Percentiles rank a stretch among this genome's conserved stretches.
Evolutionary conservation across 1,140 invertebrate species (phyloP).

Genomic region (Aphidius ervi): DNA sequence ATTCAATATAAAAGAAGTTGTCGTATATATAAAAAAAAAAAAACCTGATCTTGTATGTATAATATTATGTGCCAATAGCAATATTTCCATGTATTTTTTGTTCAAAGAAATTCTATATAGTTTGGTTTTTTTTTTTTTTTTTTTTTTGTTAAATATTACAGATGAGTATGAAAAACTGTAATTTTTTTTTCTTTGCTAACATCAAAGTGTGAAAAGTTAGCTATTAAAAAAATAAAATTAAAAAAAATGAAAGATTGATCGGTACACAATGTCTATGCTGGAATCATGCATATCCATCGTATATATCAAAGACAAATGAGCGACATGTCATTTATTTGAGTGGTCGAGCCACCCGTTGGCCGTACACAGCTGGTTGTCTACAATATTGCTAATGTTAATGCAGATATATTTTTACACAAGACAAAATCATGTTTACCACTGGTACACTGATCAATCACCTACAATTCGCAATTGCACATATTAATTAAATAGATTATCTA

Average conservation of each 20-base stretch:
- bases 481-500: constrained; percentile 32
- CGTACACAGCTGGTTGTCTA: constrained; percentile 39
- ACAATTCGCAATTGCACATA: constrained; percentile 27
- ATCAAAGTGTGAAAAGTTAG: neutral
- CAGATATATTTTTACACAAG: constrained; percentile 30
- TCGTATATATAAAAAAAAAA: too few relatives aligned
- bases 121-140: too few relatives aligned
- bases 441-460: neutral
- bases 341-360: constrained; percentile 37
- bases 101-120: too few relatives aligned
- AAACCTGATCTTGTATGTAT: too few relatives aligned
- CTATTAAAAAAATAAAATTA: neutral
- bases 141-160: neutral
- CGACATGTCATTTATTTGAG: constrained; percentile 39
- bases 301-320: constrained; percentile 43
- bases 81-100: too few relatives aligned
- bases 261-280: constrained; percentile 35
- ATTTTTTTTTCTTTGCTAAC: neutral
- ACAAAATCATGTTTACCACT: constrained; percentile 41
- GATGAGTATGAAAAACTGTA: neutral
- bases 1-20: too few relatives aligned
- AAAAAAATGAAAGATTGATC: constrained; percentile 36
- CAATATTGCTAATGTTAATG: constrained; percentile 46
- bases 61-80: too few relatives aligned
- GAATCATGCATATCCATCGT: constrained; percentile 39